phyloP scores from a whole-genome alignment of 2,113 vertebrate species.

The Carettochelys insculpta region DNA sequence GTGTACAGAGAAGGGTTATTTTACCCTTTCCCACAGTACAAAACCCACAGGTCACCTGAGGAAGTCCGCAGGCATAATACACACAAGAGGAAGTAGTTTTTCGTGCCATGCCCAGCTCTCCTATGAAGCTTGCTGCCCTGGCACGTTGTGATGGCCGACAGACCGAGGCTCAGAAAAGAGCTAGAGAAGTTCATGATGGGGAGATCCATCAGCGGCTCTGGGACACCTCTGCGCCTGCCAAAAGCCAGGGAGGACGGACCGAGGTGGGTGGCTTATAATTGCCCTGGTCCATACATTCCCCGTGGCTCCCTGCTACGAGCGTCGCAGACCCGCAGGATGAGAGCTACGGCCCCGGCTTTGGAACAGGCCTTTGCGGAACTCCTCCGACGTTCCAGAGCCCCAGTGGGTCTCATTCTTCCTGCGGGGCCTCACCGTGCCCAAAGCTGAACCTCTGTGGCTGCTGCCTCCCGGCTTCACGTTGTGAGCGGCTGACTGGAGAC shows the following conservation, averaged over 20 bases:
- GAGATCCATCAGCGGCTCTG: too few relatives aligned
- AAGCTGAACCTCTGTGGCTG: background rate
- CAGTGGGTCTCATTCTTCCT: background rate
- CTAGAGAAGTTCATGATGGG: background rate
- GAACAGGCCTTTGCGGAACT: background rate
- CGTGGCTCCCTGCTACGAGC: background rate
- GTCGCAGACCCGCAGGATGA: too few relatives aligned
- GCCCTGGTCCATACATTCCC: background rate
- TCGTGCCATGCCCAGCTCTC: background rate
- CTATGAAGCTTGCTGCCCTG: background rate
- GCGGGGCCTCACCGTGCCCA: background rate
- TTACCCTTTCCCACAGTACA: background rate
- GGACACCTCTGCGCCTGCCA: background rate
- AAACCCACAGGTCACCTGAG: background rate
- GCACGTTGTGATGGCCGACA: background rate
- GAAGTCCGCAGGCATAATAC: background rate
- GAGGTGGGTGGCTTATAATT: background rate
- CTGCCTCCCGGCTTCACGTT: background rate
- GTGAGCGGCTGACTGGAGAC: background rate
- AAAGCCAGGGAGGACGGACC: background rate
- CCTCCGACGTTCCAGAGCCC: background rate
- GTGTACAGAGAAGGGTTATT: background rate
- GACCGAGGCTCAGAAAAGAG: background rate
- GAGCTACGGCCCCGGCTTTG: too few relatives aligned
- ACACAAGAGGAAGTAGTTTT: background rate